phyloP scores from a whole-genome alignment of 2,113 vertebrate genomes.

The Cranoglanis bouderius region DNA sequence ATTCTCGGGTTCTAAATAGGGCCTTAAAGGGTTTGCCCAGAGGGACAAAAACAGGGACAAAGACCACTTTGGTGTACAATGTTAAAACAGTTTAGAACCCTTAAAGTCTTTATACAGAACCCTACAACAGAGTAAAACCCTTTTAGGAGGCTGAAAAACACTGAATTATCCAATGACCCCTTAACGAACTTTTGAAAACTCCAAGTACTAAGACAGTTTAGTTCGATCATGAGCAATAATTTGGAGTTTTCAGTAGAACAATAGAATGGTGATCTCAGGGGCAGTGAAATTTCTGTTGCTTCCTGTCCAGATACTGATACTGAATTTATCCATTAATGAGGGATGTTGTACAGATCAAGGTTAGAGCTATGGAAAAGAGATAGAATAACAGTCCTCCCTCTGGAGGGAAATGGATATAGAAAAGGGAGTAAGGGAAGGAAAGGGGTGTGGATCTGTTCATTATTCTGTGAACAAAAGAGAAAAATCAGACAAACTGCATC shows the following conservation, averaged over 20 bases:
- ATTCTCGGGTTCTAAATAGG: not conserved
- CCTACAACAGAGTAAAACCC: not conserved
- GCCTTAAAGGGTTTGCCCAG: not conserved
- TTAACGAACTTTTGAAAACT: not conserved
- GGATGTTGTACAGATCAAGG: slow-evolving; percentile 35
- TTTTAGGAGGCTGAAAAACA: not conserved
- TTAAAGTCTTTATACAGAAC: not conserved
- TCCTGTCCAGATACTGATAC: slow-evolving; percentile 27
- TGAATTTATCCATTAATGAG: slow-evolving; percentile 23
- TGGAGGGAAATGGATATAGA: slow-evolving; percentile 11
- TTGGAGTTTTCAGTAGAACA: slow-evolving; percentile 20
- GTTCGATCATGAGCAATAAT: not conserved
- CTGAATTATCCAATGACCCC: not conserved
- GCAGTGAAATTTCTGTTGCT: slow-evolving; percentile 5
- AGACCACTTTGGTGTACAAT: not conserved
- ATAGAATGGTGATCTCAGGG: slow-evolving; percentile 9
- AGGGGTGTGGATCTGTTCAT: slow-evolving; percentile 31
- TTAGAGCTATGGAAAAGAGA: slow-evolving; percentile 3
- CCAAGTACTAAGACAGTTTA: not conserved
- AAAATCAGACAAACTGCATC: not conserved
- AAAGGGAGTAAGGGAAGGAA: slow-evolving; percentile 45
- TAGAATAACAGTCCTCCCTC: not conserved
- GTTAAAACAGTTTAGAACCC: not conserved
- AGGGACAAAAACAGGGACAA: not conserved
- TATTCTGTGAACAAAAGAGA: not conserved